A percentile compares a stretch with the other conserved stretches of the same genome.
Conservation (phyloP, 2,797 vertebrate genomes). For the Rachycentron canadum region DNA sequence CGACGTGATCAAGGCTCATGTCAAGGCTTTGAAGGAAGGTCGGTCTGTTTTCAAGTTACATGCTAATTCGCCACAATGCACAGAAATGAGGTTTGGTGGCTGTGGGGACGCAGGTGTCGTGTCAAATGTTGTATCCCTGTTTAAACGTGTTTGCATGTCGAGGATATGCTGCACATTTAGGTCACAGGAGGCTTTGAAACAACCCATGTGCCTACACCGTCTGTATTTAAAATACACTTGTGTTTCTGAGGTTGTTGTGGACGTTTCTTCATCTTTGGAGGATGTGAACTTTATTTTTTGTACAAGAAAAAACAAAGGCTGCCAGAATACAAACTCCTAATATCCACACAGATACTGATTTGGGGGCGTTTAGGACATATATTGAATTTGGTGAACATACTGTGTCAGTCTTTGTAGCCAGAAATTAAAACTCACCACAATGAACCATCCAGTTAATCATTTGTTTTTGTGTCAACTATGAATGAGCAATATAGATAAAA, state of each 20-base stretch:
- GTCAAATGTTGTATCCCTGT: not conserved
- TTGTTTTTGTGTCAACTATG: not conserved
- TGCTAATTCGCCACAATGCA: not conserved
- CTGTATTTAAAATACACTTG: not conserved
- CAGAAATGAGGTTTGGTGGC: not conserved
- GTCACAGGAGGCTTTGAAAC: too few relatives aligned
- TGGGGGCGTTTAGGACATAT: too few relatives aligned
- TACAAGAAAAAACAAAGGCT: not conserved
- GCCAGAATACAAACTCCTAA: not conserved
- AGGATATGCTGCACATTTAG: too few relatives aligned
- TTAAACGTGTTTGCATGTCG: not conserved
- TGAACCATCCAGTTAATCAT: too few relatives aligned
- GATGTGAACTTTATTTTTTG: not conserved
- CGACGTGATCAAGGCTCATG: slow-evolving; percentile 86
- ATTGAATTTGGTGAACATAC: not conserved
- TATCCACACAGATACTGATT: not conserved
- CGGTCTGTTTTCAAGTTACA: slow-evolving; percentile 39
- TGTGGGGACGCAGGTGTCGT: slow-evolving; percentile 3
- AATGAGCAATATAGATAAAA: not conserved
- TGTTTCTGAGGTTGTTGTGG: too few relatives aligned
- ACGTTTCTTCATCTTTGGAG: too few relatives aligned
- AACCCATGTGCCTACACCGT: too few relatives aligned
- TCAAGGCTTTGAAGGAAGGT: slow-evolving; percentile 86
- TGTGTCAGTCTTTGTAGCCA: not conserved
- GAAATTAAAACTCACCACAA: too few relatives aligned